These are phyloP conservation scores for Euzophera pinguis DNA, from an alignment of 2,888 invertebrate genomes.

Conservation along the genomic window DNA sequence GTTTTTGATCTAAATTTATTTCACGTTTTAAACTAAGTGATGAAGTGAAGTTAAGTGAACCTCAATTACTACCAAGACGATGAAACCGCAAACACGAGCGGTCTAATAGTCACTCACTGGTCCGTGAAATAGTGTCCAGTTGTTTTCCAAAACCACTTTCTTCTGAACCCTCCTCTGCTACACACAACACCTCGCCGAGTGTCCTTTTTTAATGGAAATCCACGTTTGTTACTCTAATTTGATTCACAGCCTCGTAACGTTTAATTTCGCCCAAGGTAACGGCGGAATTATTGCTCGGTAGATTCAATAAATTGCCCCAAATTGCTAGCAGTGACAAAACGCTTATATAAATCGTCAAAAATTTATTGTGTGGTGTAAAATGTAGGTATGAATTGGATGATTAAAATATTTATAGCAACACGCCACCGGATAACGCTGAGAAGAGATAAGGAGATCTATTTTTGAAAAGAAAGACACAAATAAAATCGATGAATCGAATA, in stretches of 20 bases:
- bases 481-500: too few relatives aligned
- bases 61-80: constrained; percentile 19
- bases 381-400: too few relatives aligned
- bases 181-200: not conserved
- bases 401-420: too few relatives aligned
- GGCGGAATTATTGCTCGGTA: constrained; percentile 17
- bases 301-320: constrained; percentile 14
- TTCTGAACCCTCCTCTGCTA: constrained; percentile 11
- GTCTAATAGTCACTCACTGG: constrained; percentile 14
- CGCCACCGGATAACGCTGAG: too few relatives aligned
- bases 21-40: not conserved
- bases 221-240: constrained; percentile 14
- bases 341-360: not conserved
- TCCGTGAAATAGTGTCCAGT: constrained; percentile 22
- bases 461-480: too few relatives aligned
- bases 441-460: too few relatives aligned
- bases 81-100: constrained; percentile 21
- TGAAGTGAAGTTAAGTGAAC: not conserved
- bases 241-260: constrained; percentile 15
- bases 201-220: constrained; percentile 9
- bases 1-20: too few relatives aligned
- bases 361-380: too few relatives aligned
- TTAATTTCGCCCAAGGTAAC: constrained; percentile 19
- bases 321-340: constrained; percentile 1
- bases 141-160: constrained; percentile 15